Conservation (phyloP, 2,888 invertebrate species). For the Ormyrus nitidulus region DNA sequence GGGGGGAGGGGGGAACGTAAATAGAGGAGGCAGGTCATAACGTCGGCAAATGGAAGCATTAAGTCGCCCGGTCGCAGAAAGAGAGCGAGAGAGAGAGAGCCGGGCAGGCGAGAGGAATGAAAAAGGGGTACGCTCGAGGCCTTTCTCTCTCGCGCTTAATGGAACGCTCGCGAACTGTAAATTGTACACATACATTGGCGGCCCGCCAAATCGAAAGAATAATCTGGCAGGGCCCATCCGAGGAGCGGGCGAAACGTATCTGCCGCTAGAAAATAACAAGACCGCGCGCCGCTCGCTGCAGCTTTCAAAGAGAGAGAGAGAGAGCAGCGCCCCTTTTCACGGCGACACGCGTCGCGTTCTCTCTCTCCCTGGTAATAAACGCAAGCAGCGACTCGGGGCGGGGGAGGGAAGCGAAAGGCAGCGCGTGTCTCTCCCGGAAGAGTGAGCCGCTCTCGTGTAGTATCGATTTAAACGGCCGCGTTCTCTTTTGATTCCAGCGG, state of each 20-base stretch:
- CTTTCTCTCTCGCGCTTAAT: slow-evolving; percentile 24
- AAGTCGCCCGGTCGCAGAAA: not conserved
- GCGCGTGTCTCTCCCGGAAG: not conserved
- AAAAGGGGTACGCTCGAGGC: not conserved
- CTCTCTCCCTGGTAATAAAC: slow-evolving; percentile 26
- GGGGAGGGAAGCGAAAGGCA: not conserved
- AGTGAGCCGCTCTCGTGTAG: slow-evolving; percentile 31
- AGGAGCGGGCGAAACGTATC: slow-evolving; percentile 23
- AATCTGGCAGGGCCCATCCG: slow-evolving; percentile 40
- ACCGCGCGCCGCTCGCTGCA: slow-evolving; percentile 21
- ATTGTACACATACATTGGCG: slow-evolving; percentile 49
- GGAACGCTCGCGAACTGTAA: slow-evolving; percentile 47
- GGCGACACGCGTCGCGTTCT: not conserved
- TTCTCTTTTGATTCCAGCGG: slow-evolving; percentile 38
- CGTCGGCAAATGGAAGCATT: slow-evolving; percentile 41
- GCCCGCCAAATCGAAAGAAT: slow-evolving; percentile 54
- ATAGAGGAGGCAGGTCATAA: slow-evolving; percentile 24
- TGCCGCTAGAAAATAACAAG: slow-evolving; percentile 38
- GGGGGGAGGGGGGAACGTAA: not conserved
- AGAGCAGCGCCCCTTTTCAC: not conserved
- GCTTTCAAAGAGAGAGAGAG: slow-evolving; percentile 18
- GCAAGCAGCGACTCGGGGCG: not conserved
- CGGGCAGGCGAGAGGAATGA: not conserved
- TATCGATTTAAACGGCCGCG: slow-evolving; percentile 48
- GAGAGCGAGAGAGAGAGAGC: slow-evolving; percentile 3